Evolutionary conservation across 2,797 vertebrate genomes (phyloP).

Genomic region (Eulemur coronatus): DNA sequence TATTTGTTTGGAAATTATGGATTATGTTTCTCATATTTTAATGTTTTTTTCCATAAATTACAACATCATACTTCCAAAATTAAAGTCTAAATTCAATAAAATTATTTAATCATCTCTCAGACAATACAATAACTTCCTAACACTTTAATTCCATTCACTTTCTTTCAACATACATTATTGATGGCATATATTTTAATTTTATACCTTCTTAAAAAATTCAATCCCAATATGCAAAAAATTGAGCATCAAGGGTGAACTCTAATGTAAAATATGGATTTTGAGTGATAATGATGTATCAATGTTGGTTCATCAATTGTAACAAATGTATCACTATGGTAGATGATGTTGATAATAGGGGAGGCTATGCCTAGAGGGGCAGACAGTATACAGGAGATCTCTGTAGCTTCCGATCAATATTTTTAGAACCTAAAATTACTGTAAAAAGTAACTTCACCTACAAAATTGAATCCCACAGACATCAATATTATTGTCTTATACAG

Average conservation of each 20-base stretch:
- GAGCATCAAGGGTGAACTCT: neutral
- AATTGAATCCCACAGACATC: neutral
- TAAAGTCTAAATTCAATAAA: neutral
- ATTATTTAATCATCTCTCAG: neutral
- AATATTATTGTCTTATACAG: neutral
- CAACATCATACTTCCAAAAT: neutral
- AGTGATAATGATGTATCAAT: neutral
- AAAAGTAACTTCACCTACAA: neutral
- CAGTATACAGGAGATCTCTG: neutral
- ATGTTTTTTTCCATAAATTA: neutral
- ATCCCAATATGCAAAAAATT: neutral
- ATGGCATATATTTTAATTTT: neutral
- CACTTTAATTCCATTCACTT: neutral
- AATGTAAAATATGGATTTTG: neutral
- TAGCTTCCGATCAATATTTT: neutral
- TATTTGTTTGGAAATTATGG: neutral
- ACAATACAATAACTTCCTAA: neutral
- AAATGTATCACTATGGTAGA: neutral
- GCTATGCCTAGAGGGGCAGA: neutral
- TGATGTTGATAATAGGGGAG: neutral
- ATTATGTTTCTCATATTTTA: neutral
- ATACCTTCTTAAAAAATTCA: neutral
- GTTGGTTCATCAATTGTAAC: neutral
- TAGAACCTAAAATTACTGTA: neutral
- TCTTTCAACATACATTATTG: neutral